Base-by-base conservation (phyloP, 2,888 invertebrate genomes). In the Tachystola acroxantha region DNA sequence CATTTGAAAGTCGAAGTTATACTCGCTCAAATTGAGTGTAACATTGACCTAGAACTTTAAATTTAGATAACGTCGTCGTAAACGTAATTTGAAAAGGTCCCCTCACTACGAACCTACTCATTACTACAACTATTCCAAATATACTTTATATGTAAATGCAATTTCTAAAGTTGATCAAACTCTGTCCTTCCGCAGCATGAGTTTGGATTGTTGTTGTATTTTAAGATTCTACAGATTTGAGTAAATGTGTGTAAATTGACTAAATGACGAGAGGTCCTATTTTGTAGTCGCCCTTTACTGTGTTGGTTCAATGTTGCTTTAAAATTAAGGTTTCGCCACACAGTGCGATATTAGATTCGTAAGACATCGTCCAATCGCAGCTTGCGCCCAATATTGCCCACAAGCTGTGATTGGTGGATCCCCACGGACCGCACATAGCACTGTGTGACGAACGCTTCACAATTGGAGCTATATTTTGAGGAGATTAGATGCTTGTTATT, bases 151-250 rank as follows among this genome's bases (percentile, higher is more conserved):
- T 55, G 57, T 46, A 20, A n/a, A 22, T 12, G 12, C 24, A 24
- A n/a, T 24, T 24, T 51, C 52, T 45, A 56, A 53, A 52, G 50
- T 57, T 52, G 51, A 53, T 54, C 53, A 52, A 52, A 50, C 51
- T 57, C 51, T 67, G 53, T 61, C 56, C 50, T 54, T 55, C 48
- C 53, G 22, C 24, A 26, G 49, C 61, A 43, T 51, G 57, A 51
- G 63, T 59, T 63, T 64, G 64, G 63, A 68, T 62, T 68, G 70
- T 73, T 73, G 67, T 69, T 72, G 59, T 55, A 62, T 65, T 62
- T 60, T 60, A 57, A 69, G 64, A 61, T 66, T 66, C 53, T 65
- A 59, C 55, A 54, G 57, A 58, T 57, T 64, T 61, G 54, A 48
- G 50, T 48, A 56, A 42, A 59, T 56, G 51, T 54, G 49, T 53